A percentile compares a stretch with the other conserved stretches of the same genome.
Evolutionary conservation across 2,888 invertebrate species (phyloP).

Genomic region (Apantesis nais): DNA sequence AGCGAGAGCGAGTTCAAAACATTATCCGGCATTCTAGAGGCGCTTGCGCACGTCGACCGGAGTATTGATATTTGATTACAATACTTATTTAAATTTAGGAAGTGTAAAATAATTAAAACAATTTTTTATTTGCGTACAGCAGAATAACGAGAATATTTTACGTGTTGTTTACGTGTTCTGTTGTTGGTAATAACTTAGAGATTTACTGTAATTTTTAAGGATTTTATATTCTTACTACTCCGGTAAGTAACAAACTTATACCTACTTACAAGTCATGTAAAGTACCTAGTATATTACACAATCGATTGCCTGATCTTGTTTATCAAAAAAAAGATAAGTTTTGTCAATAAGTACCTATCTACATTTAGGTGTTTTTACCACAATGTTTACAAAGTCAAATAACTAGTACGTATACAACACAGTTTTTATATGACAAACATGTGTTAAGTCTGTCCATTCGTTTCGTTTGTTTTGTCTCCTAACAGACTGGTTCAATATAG

Average conservation of each 20-base stretch:
- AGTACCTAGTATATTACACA: not conserved
- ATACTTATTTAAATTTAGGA: slow-evolving; percentile 4
- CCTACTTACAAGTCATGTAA: not conserved
- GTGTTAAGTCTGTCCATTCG: not conserved
- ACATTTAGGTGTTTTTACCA: not conserved
- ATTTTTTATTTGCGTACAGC: not conserved
- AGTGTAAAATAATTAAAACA: not conserved
- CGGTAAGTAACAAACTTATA: not conserved
- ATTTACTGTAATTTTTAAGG: not conserved
- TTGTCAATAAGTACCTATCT: not conserved
- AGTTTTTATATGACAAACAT: not conserved
- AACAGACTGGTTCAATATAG: too few species aligned
- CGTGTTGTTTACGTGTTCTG: not conserved
- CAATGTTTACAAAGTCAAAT: not conserved
- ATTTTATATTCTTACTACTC: not conserved
- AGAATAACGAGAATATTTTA: not conserved
- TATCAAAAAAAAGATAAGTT: not conserved
- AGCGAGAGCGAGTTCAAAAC: slow-evolving; percentile 52
- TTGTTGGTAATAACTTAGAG: not conserved
- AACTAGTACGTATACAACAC: not conserved
- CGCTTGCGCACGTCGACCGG: slow-evolving; percentile 31
- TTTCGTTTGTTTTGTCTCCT: too few species aligned
- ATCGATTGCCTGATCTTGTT: not conserved
- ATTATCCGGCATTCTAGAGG: slow-evolving; percentile 30
- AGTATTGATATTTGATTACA: slow-evolving; percentile 23